Evolutionary conservation across 2,888 invertebrate species (phyloP), one percentile per base, ranked within the genome.

Genomic region (Trileptium ribeirensis): DNA sequence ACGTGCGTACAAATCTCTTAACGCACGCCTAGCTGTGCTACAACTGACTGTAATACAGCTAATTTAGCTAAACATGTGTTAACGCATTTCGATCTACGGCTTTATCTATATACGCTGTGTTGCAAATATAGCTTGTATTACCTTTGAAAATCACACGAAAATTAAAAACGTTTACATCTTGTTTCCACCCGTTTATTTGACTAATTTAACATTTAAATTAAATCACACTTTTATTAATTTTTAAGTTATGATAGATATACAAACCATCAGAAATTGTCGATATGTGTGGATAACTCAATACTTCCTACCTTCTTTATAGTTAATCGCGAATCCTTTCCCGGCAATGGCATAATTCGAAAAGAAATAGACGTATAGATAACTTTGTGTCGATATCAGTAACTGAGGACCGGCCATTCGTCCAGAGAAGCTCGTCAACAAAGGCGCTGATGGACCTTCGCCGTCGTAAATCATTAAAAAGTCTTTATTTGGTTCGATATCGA

Each of bases 401-500:
- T 92, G 91, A 85, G 93, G 93, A 86, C 94, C 92, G 85, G 92
- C 92, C 0, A 92, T 91, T 81, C 92, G 92, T 78, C 96, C 96
- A 0, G 95, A 94, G 82, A 97, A 90, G 86, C 93, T 91, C 0
- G 94, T 94, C 81, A 98, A 92, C 74, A 94, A 92, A 82, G 93
- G 92, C 87, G 94, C 94, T 88, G 94, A 94, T 19, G 97, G 95
- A 0, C 93, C 92, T 81, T 94, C 92, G 1, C 98, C 98, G 89
- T 98, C 96, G 84, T 96, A 93, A 79, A 98, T 92, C 0, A 95
- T 91, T 83, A 98, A 92, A 86, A 93, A 94, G 89, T 98, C 97
- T 84, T 87, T 86, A 2, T 87, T 86, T 67, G 87, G 85, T 82
- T 89, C 89, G 38, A 89, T 85, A 79, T 89, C 88, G 38, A 89